phyloP scores from a whole-genome alignment of 2,113 vertebrate genomes.

The Rhombomys opimus region DNA sequence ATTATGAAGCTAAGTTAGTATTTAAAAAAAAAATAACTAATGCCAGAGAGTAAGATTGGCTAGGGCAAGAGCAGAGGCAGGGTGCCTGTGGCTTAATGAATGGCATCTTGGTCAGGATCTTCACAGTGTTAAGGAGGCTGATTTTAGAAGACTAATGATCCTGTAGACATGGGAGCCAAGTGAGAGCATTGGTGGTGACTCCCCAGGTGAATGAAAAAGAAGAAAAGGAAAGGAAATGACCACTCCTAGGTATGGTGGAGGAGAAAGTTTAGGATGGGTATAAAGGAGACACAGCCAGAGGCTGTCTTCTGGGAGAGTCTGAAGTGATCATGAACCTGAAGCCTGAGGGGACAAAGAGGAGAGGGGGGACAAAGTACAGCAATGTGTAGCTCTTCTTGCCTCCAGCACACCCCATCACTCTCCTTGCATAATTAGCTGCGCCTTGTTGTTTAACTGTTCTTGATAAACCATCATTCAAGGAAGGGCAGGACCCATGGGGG shows the following conservation, averaged over 20 bases:
- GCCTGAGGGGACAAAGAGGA: background rate
- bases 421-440: background rate
- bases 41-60: background rate
- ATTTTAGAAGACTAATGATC: background rate
- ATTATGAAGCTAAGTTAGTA: background rate
- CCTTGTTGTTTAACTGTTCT: constrained; percentile 3
- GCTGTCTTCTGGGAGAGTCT: background rate
- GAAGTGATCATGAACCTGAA: background rate
- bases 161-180: background rate
- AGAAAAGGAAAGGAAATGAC: background rate
- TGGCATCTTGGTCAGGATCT: background rate
- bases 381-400: background rate
- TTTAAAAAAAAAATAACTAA: background rate
- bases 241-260: background rate
- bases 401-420: background rate
- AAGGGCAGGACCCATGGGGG: background rate
- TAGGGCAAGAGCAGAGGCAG: background rate
- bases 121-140: background rate
- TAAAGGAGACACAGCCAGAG: background rate
- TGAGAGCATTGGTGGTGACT: background rate
- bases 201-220: background rate
- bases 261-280: background rate
- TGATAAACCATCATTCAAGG: background rate
- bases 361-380: background rate
- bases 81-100: background rate